Base-by-base conservation (phyloP, 64 coral and sea anemone genomes). In the Hydrozoanthus tunicans region DNA sequence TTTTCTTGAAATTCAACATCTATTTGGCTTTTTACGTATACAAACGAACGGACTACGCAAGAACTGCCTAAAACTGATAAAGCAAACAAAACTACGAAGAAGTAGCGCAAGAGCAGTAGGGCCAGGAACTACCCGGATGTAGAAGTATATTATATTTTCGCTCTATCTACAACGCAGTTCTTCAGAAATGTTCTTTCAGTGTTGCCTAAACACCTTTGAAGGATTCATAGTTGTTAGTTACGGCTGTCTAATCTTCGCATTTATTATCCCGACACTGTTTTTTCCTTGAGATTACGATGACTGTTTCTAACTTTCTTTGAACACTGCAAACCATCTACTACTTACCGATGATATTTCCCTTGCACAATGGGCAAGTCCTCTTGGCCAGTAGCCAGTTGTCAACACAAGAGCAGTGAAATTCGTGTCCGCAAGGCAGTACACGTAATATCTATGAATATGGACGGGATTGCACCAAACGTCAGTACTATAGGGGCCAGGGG, bases 331-430 rank as follows among this genome's bases (percentile, higher is more conserved):
- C 64, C 43, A 9, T 12, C 8, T 52, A 13, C 12, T 56, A 58
- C 88, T 94, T 14, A 94, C 93, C 93, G 32, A 94, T 59, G 69
- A 94, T 94, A 77, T 94, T 91, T 91, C 93, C 88, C 77, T 94
- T 94, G 32, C 93, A 94, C 59, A 94, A 64, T 51, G 93, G 93
- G 73, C 93, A 94, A 52, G 93, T 94, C 68, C 93, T 90, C 69
- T 94, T 94, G 8, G 88, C 88, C 79, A 94, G 61, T 11, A 94
- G 64, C 93, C 93, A 94, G 54, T 80, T 89, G 56, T 94, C 93
- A 56, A 94, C 93, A 56, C 93, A 94, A 11, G 64, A 57, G 69
- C 79, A 90, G 64, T 94, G 93, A 32, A 94, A 94, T 51, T 94
- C 93, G 79, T 94, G 93, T 68, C 64, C 88, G 78, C 93, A 94